phyloP scores from a whole-genome alignment of 2,113 vertebrate genomes.

The Phyllostomus hastatus region DNA sequence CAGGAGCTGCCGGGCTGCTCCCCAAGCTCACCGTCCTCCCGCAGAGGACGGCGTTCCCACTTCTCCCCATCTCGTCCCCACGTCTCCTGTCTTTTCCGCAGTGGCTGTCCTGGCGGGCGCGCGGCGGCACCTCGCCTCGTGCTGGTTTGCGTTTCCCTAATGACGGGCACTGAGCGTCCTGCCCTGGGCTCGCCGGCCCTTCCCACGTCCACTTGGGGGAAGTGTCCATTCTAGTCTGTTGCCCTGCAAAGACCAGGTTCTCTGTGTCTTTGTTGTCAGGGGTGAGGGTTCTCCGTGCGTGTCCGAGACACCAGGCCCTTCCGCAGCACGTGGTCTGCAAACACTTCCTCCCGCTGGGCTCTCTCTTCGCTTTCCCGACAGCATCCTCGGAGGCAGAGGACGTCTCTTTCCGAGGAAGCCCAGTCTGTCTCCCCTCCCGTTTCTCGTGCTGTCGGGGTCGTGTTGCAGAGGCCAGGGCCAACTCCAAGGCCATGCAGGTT shows the following conservation, averaged over 20 bases:
- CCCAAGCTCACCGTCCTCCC: fast-evolving
- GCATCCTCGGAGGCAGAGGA: neutral
- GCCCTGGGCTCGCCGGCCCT: neutral
- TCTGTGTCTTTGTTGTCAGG: neutral
- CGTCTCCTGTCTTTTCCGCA: fast-evolving
- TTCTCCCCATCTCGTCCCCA: neutral
- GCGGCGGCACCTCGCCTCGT: fast-evolving
- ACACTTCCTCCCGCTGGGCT: neutral
- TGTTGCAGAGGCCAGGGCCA: neutral
- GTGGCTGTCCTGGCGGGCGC: neutral
- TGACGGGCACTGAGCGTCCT: fast-evolving
- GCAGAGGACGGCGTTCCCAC: fast-evolving
- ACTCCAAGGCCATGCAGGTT: neutral
- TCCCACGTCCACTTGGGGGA: neutral
- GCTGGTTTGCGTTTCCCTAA: neutral
- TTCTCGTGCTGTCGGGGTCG: neutral
- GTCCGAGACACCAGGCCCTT: neutral
- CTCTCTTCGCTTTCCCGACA: neutral
- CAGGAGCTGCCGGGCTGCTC: neutral
- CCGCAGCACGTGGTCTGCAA: neutral
- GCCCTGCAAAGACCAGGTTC: neutral
- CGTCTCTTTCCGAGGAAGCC: neutral
- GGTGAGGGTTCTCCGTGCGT: neutral
- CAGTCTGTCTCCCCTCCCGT: neutral
- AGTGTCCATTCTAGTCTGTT: neutral